A percentile compares a stretch with the other conserved stretches of the same genome.
phyloP scores from a whole-genome alignment of 2,888 invertebrate genomes.

The Heteromyza rotundicornis region DNA sequence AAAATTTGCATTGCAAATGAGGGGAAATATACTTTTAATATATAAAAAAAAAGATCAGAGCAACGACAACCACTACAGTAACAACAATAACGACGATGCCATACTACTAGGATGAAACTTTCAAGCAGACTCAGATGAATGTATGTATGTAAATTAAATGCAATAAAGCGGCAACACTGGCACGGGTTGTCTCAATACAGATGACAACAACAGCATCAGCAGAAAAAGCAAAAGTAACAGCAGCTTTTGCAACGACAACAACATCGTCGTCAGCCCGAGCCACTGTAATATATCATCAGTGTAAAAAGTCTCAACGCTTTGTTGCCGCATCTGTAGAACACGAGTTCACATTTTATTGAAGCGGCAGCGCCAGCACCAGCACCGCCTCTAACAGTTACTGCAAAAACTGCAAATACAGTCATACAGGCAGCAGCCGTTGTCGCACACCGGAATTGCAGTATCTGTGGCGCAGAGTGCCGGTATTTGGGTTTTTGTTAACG shows the following conservation, averaged over 20 bases:
- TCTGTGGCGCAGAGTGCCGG: background rate
- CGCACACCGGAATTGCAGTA: background rate
- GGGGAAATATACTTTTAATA: too few relatives aligned
- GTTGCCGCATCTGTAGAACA: background rate
- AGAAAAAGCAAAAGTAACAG: constrained; percentile 19
- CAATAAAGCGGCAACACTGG: constrained; percentile 9
- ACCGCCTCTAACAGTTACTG: background rate
- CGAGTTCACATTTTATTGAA: background rate
- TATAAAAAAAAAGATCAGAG: too few relatives aligned
- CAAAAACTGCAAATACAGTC: too few relatives aligned
- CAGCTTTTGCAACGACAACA: constrained; percentile 25
- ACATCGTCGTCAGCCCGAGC: constrained; percentile 27
- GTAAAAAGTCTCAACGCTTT: background rate
- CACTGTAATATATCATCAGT: background rate
- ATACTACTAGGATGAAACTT: too few relatives aligned
- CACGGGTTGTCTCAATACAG: background rate
- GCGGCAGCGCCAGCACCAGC: background rate
- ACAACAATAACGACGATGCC: too few relatives aligned
- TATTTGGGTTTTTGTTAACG: background rate
- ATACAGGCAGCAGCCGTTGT: too few relatives aligned
- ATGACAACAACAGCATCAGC: constrained; percentile 17
- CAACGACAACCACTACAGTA: background rate
- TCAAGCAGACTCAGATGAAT: too few relatives aligned
- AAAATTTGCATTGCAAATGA: background rate
- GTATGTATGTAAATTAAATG: constrained; percentile 8